Evolutionary conservation across 2,113 vertebrate genomes (phyloP).

Genomic region (Grus americana): DNA sequence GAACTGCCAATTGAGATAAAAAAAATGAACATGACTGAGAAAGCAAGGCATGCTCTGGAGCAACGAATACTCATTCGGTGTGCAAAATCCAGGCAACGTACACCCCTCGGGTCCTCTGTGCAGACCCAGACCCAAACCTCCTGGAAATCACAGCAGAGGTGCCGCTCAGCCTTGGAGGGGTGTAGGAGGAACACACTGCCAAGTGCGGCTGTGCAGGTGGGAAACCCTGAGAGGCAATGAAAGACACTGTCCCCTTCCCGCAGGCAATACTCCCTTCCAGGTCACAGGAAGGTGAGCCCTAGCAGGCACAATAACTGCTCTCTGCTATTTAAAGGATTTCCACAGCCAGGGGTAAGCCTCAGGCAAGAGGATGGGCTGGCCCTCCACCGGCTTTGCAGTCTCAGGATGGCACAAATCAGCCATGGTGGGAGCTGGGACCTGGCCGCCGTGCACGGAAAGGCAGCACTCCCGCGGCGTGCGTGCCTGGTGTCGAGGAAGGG

Average conservation of each 20-base stretch:
- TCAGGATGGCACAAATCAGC: not conserved
- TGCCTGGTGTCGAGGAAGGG: not conserved
- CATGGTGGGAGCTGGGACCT: not conserved
- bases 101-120: not conserved
- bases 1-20: fast-evolving
- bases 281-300: not conserved
- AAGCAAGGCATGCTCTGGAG: not conserved
- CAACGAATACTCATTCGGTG: not conserved
- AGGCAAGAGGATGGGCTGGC: not conserved
- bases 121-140: not conserved
- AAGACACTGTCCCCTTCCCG: not conserved
- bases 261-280: not conserved
- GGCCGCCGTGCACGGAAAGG: fast-evolving
- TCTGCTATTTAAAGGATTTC: not conserved
- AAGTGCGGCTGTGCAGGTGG: not conserved
- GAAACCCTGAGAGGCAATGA: not conserved
- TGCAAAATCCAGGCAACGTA: not conserved
- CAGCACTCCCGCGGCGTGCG: fast-evolving
- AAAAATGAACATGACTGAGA: fast-evolving
- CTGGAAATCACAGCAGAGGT: not conserved
- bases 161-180: not conserved
- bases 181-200: not conserved
- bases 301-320: not conserved
- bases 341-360: not conserved
- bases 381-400: not conserved